Conservation (phyloP, 2,113 vertebrate genomes). For the Paralichthys olivaceus region DNA sequence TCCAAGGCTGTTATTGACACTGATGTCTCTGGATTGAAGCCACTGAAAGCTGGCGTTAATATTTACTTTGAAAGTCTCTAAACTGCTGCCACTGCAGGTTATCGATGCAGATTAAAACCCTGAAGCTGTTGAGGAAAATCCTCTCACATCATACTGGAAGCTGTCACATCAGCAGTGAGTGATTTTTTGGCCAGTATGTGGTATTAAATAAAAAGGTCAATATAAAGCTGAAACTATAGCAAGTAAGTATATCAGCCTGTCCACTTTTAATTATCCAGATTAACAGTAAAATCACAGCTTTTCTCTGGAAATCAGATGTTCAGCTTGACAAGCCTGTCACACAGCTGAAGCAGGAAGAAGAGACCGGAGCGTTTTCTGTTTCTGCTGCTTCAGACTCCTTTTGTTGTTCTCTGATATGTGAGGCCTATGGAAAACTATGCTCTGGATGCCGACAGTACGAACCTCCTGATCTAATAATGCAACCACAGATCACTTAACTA, state of each 20-base stretch:
- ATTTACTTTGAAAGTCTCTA: background rate
- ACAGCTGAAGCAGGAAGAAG: background rate
- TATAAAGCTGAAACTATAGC: background rate
- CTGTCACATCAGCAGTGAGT: background rate
- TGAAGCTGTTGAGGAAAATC: slow-evolving; percentile 6
- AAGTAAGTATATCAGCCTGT: background rate
- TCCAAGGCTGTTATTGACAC: background rate
- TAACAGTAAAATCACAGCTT: background rate
- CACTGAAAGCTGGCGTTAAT: background rate
- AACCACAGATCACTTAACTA: background rate
- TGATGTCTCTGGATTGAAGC: background rate
- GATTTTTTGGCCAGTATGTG: background rate
- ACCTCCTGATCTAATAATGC: background rate
- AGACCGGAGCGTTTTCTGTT: background rate
- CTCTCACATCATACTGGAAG: background rate
- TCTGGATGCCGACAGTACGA: slow-evolving; percentile 8
- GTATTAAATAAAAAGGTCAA: background rate
- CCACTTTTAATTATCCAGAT: slow-evolving; percentile 26
- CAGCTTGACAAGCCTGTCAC: slow-evolving; percentile 12
- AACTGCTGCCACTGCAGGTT: background rate
- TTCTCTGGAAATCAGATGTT: slow-evolving; percentile 3
- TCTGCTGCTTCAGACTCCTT: background rate
- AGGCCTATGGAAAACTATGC: background rate
- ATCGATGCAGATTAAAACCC: background rate
- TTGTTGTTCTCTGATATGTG: slow-evolving; percentile 25